A percentile compares a stretch with the other conserved stretches of the same genome.
These are phyloP conservation scores for Caenorhabditis sp. DNA, from an alignment of 2,888 invertebrate species.

Conservation along the genomic window DNA sequence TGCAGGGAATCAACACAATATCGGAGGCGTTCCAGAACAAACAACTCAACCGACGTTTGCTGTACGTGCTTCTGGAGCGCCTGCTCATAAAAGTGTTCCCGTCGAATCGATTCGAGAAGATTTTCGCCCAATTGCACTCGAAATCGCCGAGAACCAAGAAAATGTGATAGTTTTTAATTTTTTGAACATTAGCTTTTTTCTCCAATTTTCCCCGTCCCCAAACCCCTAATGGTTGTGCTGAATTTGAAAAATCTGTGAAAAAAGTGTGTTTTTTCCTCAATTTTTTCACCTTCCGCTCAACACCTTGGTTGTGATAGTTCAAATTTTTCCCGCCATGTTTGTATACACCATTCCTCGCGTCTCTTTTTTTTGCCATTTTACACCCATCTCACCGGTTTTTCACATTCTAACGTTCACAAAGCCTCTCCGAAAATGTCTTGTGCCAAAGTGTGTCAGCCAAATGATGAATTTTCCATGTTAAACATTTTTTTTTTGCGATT, in stretches of 20 bases:
- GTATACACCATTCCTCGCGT: no score
- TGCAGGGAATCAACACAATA: slow-evolving; percentile 87
- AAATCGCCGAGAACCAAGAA: slow-evolving; percentile 76
- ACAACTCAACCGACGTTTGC: slow-evolving; percentile 88
- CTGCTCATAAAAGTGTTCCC: slow-evolving; percentile 80
- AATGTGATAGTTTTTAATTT: slow-evolving; percentile 31
- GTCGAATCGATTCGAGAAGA: slow-evolving; percentile 75
- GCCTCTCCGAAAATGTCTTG: no score
- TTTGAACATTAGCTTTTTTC: background rate
- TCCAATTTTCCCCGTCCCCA: background rate
- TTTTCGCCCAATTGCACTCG: slow-evolving; percentile 77
- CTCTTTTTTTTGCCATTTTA: no score
- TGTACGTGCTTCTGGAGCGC: slow-evolving; percentile 89
- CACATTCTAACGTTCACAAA: no score
- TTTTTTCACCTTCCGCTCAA: no score
- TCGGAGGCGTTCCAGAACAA: slow-evolving; percentile 92
- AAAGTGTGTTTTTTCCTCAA: background rate
- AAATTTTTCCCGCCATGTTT: no score
- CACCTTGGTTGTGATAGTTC: no score
- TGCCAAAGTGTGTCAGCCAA: no score
- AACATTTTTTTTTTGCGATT: no score
- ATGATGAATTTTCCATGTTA: no score
- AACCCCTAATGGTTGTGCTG: slow-evolving; percentile 2
- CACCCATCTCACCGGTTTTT: no score
- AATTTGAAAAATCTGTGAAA: slow-evolving; percentile 5